phyloP scores from a whole-genome alignment of 2,888 invertebrate species.

The Willowsia nigromaculata region DNA sequence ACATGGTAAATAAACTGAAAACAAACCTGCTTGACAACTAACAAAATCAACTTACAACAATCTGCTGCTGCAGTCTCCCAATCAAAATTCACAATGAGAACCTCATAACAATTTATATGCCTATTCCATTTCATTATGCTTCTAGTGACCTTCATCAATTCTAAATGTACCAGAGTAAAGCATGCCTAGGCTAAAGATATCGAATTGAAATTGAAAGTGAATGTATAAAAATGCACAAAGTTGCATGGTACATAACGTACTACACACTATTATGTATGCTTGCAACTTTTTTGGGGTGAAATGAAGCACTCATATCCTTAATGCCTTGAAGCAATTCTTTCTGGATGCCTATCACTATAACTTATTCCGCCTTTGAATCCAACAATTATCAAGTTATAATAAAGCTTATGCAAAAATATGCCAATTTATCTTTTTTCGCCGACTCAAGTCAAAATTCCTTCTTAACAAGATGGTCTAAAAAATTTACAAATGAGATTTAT shows the following conservation, averaged over 20 bases:
- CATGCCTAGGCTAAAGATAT: not conserved
- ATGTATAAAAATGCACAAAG: not conserved
- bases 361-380: not conserved
- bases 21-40: slow-evolving; percentile 61
- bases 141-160: slow-evolving; percentile 48
- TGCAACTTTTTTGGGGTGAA: not conserved
- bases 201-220: slow-evolving; percentile 14
- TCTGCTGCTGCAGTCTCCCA: slow-evolving; percentile 29
- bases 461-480: not conserved
- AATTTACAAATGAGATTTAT: too few species aligned
- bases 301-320: not conserved
- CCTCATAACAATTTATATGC: not conserved
- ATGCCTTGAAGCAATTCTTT: not conserved
- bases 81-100: slow-evolving; percentile 26
- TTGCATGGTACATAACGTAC: not conserved
- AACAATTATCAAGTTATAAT: not conserved
- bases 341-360: not conserved
- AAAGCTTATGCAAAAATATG: not conserved
- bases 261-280: not conserved
- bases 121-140: not conserved
- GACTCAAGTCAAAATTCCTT: not conserved
- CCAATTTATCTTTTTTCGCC: not conserved
- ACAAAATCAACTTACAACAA: slow-evolving; percentile 29
- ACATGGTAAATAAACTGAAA: not conserved
- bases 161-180: not conserved